Base-by-base conservation (phyloP, 2,797 vertebrate species). In the Myripristis murdjan region DNA sequence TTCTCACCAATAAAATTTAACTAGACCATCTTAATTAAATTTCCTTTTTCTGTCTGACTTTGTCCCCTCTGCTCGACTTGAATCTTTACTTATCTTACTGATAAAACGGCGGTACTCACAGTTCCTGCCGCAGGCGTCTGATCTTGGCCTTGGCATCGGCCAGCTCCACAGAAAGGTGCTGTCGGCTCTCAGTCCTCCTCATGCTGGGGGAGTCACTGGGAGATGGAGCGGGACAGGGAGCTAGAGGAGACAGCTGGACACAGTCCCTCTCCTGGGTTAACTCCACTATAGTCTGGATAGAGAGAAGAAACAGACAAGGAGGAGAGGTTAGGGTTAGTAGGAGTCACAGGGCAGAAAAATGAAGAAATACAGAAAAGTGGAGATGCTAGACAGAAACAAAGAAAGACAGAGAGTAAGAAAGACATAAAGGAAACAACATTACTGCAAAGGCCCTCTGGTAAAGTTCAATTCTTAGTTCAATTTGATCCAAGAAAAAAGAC, bases 81-180 rank as follows among this genome's bases (percentile, higher is more conserved):
- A 46, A 69, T 20, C 56, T 55, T 70, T 49, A 59, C 10, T 39
- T 43, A 75, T 20, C 23, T 1, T 44, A 16, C 1, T 1, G 73
- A 83, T 78, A 56, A 41, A 41, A n/a, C 33, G 0, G 18, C 0
- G 54, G 52, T 82, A 97, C 98, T 98, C 90, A 99, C 97, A 99
- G 94, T 89, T 98, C 98, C 84, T 99, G 97, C 28, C 98, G 95
- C 47, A 99, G 95, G 55, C 98, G 94, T 82, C 98, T 93, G 88
- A 98, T 97, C 90, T 96, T 97, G 77, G 98, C 97, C 86, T 99
- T 99, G 85, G 97, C 97, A 43, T 99, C 98, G 6, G 98, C 98
- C 59, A 99, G 78, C 90, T 99, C 98, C 81, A 99, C 98, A 0
- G 97, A 97, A 49, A 99, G 95, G 89, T 99, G 98, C 81, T 99